Base-by-base conservation (phyloP, 2,888 invertebrate genomes). In the Frankliniella fusca region DNA sequence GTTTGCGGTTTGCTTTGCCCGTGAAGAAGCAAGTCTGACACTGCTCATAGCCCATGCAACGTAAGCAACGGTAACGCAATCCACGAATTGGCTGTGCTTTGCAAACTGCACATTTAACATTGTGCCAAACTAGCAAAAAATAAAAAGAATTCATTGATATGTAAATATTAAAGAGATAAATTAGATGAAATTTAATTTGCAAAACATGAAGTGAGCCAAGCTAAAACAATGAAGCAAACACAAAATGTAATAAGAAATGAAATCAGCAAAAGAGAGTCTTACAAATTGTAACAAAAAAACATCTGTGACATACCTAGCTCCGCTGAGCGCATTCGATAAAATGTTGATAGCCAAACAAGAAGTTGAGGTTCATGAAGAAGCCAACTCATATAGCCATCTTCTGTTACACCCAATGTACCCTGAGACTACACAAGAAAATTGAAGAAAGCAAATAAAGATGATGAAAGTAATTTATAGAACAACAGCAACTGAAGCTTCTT, bases 341-440 rank as follows among this genome's bases (percentile, higher is more conserved):
- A 88, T 48, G 93, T 91, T 28, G 93, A 91, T 85, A 93, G 88
- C 93, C 93, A 93, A 12, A 91, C 90, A 18, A 93, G 87, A 65
- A 92, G 88, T 85, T 92, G 91, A 15, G 92, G 91, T 84, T 91
- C 91, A 48, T 89, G 89, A 85, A 91, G 89, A 80, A 94, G 89
- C 95, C 95, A 96, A 83, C 90, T 88, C 12, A 93, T 91, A 84
- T 94, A 94, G 20, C 90, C 89, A 81, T 91, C 91, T 85, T 93
- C 91, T 80, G 91, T 90, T 80, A 94, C 89, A 27, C 94, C 94
- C 12, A 93, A 89, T 88, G 92, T 91, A 28, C 93, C 93, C n/a
- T 92, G 92, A 84, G 90, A 92, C 93, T 93, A 87, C 38, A 38
- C 38, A 83, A 87, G 86, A 84, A 82, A 82, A 23, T 50, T 70